Conservation (phyloP, 2,797 vertebrate species). For the Rhynchonycteris naso region DNA sequence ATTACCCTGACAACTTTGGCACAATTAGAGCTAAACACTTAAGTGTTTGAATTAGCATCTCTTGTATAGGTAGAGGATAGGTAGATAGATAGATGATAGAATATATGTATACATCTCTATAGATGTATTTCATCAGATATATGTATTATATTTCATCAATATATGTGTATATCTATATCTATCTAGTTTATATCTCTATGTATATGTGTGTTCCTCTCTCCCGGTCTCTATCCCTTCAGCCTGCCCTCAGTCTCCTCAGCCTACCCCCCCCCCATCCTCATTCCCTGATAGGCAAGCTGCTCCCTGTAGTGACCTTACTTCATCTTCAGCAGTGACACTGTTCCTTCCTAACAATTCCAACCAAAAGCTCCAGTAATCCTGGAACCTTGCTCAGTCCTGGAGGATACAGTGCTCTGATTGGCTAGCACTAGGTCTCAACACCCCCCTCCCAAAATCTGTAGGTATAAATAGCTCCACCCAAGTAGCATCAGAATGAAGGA, state of each 20-base stretch:
- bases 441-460: not conserved
- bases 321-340: not conserved
- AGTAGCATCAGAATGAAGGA: not conserved
- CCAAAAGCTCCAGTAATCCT: not conserved
- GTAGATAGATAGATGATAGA: not conserved
- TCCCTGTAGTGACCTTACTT: not conserved
- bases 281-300: not conserved
- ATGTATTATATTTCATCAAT: not conserved
- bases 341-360: not conserved
- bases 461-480: not conserved
- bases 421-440: not conserved
- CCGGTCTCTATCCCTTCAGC: not conserved
- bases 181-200: not conserved
- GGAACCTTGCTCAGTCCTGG: not conserved
- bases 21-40: not conserved
- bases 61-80: not conserved
- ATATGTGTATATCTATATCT: not conserved
- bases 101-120: not conserved
- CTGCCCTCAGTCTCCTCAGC: not conserved
- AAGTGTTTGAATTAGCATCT: not conserved
- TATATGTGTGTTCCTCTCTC: not conserved
- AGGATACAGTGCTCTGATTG: not conserved
- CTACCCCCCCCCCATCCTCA: not conserved
- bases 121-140: not conserved
- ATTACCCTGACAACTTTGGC: not conserved